phyloP scores from a whole-genome alignment of 2,797 vertebrate genomes.

The Lepilemur ruficaudatus region DNA sequence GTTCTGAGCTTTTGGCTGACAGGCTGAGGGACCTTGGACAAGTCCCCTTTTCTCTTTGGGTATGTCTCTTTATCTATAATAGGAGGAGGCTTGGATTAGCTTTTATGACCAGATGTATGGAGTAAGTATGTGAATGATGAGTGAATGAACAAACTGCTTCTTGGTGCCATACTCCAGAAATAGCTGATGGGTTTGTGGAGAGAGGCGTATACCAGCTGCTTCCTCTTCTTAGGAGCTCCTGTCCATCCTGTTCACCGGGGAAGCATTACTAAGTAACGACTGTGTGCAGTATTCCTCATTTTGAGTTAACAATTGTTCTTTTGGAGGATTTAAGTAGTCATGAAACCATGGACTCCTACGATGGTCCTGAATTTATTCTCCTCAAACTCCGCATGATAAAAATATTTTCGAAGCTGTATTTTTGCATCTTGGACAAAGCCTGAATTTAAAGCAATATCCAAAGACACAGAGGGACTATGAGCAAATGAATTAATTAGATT shows the following conservation, averaged over 20 bases:
- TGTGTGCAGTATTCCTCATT: neutral
- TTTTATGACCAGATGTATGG: neutral
- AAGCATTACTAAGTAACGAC: neutral
- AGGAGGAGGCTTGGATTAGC: neutral
- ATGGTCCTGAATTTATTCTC: neutral
- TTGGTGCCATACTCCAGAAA: neutral
- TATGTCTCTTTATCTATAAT: neutral
- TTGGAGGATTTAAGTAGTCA: neutral
- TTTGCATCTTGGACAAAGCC: neutral
- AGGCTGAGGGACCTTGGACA: neutral
- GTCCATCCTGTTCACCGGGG: neutral
- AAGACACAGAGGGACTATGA: neutral
- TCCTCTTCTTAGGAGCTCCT: neutral
- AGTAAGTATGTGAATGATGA: neutral
- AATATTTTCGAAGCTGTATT: neutral
- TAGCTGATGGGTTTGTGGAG: neutral
- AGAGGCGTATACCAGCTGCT: neutral
- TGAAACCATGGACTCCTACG: neutral
- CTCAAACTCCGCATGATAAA: neutral
- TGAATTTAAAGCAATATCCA: neutral
- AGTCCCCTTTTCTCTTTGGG: neutral
- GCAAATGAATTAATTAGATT: neutral
- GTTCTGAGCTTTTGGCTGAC: neutral
- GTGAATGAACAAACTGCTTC: neutral
- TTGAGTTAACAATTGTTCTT: neutral